Evolutionary conservation across 1,140 invertebrate species (phyloP).

Genomic region (Copidosoma floridanum): DNA sequence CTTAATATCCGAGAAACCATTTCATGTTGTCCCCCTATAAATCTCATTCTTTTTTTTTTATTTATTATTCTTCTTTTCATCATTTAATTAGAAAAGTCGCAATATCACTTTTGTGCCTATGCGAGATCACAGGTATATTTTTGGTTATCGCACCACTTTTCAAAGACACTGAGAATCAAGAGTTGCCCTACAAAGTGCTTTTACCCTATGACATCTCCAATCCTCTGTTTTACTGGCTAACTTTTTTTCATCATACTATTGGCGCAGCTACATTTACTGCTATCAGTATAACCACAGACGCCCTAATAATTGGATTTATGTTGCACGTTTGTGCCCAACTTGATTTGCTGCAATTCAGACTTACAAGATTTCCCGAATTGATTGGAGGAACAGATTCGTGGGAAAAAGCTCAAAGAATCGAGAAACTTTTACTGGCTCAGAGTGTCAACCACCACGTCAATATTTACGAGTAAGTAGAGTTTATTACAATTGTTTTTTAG

Average conservation of each 20-base stretch:
- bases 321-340: constrained; percentile 3
- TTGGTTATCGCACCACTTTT: neutral
- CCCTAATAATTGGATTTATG: constrained; percentile 8
- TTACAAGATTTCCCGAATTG: neutral
- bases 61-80: no score
- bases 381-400: no score
- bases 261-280: neutral
- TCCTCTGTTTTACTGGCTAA: neutral
- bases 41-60: no score
- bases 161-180: neutral
- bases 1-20: no score
- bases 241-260: constrained; percentile 9
- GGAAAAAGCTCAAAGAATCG: no score
- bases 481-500: neutral
- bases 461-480: neutral
- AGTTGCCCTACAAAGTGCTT: constrained; percentile 11
- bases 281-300: constrained; percentile 4
- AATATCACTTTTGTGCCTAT: neutral
- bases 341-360: neutral
- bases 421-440: neutral
- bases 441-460: constrained; percentile 1
- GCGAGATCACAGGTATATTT: neutral
- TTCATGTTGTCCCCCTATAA: no score
- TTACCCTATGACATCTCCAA: constrained; percentile 6
- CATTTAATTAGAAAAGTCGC: neutral